Evolutionary conservation across 1,140 invertebrate species (phyloP).

Genomic region (Drosophila ficusphila): DNA sequence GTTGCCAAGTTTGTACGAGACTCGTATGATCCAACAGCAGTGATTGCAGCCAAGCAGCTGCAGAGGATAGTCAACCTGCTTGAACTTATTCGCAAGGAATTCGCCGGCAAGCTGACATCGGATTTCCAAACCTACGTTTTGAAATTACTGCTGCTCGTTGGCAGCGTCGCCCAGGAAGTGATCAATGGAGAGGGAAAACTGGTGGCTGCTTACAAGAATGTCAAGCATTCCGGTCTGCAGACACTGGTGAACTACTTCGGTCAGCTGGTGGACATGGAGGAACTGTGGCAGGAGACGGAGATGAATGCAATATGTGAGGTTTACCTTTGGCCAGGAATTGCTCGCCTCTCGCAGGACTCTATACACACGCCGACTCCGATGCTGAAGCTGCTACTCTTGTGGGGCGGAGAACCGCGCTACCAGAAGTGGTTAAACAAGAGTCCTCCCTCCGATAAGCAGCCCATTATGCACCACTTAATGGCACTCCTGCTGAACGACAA

Average conservation of each 20-base stretch:
- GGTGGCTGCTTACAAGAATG: constrained; percentile 87
- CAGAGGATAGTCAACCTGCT: constrained; percentile 91
- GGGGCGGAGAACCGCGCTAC: constrained; percentile 85
- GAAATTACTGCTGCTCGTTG: constrained; percentile 89
- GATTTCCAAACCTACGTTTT: constrained; percentile 89
- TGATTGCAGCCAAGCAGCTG: constrained; percentile 88
- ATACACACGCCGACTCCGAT: constrained; percentile 93
- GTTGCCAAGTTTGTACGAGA: constrained; percentile 7
- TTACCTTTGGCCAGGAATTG: constrained; percentile 92
- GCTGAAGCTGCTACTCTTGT: constrained; percentile 90
- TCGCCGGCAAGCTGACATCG: constrained; percentile 90
- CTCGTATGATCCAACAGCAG: constrained; percentile 27
- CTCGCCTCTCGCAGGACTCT: constrained; percentile 91
- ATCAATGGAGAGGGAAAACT: constrained; percentile 79
- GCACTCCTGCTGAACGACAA: constrained; percentile 89
- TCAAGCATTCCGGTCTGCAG: constrained; percentile 87
- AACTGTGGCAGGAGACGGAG: constrained; percentile 88
- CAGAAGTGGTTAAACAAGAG: constrained; percentile 47
- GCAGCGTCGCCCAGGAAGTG: constrained; percentile 87
- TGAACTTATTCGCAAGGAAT: constrained; percentile 92
- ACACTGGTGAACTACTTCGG: constrained; percentile 90
- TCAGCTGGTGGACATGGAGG: constrained; percentile 89
- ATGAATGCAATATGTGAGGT: constrained; percentile 91
- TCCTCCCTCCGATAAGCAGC: constrained; percentile 54
- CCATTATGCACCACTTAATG: constrained; percentile 86